Conservation (phyloP, 2,113 vertebrate genomes). For the Bombycilla garrulus region DNA sequence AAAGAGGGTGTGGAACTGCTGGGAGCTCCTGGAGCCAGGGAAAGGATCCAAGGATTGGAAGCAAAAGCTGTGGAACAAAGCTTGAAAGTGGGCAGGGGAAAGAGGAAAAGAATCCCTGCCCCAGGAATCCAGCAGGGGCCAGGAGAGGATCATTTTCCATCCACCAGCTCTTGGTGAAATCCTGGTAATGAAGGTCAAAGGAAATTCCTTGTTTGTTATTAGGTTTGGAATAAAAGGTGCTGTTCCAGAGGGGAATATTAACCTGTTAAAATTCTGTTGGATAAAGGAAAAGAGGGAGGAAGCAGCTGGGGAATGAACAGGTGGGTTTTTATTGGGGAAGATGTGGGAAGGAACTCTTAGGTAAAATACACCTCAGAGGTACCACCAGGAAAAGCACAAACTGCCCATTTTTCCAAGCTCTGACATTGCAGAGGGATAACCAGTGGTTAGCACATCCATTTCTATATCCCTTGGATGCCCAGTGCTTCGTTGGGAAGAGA, state of each 20-base stretch:
- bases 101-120: neutral
- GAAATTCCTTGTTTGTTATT: neutral
- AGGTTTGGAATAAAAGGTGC: neutral
- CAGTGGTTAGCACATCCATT: neutral
- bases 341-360: neutral
- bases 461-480: neutral
- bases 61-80: neutral
- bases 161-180: neutral
- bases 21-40: neutral
- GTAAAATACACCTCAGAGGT: fast-evolving
- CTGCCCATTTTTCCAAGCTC: neutral
- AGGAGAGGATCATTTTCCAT: neutral
- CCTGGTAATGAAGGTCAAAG: neutral
- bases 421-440: neutral
- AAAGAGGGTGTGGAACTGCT: neutral
- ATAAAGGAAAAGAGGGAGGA: neutral
- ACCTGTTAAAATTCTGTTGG: neutral
- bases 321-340: neutral
- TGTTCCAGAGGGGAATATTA: neutral
- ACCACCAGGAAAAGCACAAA: neutral
- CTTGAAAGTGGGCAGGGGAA: neutral
- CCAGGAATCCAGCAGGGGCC: neutral
- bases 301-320: neutral
- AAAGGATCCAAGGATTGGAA: neutral
- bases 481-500: neutral